These are phyloP conservation scores for Ptilonorhynchus violaceus DNA, from an alignment of 2,113 vertebrate genomes.

Conservation along the genomic window DNA sequence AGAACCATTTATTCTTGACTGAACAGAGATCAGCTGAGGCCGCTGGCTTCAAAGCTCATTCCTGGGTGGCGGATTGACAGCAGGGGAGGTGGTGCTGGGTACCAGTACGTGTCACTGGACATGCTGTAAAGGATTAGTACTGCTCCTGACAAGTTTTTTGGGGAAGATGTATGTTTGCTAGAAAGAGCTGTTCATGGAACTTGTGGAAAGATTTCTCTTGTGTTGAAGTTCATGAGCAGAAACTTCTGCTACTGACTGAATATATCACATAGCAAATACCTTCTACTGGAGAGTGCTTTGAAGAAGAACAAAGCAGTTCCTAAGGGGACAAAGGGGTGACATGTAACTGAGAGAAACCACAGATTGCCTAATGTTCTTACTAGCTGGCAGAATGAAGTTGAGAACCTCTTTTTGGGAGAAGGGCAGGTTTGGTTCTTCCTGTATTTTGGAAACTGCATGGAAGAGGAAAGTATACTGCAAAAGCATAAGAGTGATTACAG, in stretches of 20 bases:
- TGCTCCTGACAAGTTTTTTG: background rate
- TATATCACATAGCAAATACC: background rate
- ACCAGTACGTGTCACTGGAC: background rate
- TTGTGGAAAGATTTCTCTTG: background rate
- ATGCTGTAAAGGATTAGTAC: background rate
- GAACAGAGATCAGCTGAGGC: background rate
- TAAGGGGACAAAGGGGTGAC: background rate
- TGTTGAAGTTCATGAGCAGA: background rate
- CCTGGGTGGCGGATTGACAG: background rate
- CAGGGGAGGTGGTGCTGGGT: background rate
- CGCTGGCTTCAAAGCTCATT: background rate
- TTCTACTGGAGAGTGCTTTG: background rate
- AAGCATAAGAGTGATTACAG: background rate
- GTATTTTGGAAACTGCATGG: background rate
- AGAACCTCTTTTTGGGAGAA: background rate
- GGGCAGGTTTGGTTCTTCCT: background rate
- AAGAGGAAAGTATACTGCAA: background rate
- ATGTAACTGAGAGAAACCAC: background rate
- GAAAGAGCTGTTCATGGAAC: background rate
- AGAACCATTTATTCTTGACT: background rate
- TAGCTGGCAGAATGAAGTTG: background rate
- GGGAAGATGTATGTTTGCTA: background rate
- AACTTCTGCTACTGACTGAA: background rate
- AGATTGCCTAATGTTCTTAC: background rate
- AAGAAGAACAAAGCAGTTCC: background rate